Base-by-base conservation (phyloP, 23 tunicate genomes). In the Botrylloides violaceus region DNA sequence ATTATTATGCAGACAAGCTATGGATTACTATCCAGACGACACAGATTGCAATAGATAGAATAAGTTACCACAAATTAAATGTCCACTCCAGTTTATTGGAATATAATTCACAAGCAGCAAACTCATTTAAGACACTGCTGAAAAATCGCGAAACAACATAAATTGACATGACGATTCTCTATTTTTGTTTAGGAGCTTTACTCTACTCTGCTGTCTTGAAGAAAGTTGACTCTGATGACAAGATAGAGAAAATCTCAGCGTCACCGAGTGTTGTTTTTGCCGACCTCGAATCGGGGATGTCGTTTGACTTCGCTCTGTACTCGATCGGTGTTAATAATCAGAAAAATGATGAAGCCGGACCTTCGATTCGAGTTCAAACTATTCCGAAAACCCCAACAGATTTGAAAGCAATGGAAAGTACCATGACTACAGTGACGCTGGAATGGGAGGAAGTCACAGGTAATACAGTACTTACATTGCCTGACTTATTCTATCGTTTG, bases 291-390 rank as follows among this genome's bases (percentile, higher is more conserved):
- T 79, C 85, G 12, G 85, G 85, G 21, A 63, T 31, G 32, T 31
- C 37, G 33, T 80, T 71, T 65, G 29, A 31, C 0, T 59, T 80
- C 36, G 33, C 55, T 43, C 24, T 64, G 36, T 72, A 36, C 43
- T 80, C 85, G 4, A 29, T 80, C 29, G 78, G 80, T 2, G 33
- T 23, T 2, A 49, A 73, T 32, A 79, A 50, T 12, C 37, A 48
- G 39, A 63, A 61, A 15, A 80, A 80, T 34, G 34, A 72, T 4
- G 79, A 80, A 80, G 64, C 71, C n/a, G 72, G 85, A 21, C 72
- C 60, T 33, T 7, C 15, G 18, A 26, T 59, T 22, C 64, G 64
- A 23, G 9, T 63, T 63, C 35, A 12, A 27, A 27, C 75, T 63
- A 73, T 38, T 25, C 83, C 83, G 15, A 57, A 34, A 2, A 58